Percentiles rank a stretch among this genome's conserved stretches.
phyloP scores from a whole-genome alignment of 2,888 invertebrate genomes.

The Crioceris asparagi region DNA sequence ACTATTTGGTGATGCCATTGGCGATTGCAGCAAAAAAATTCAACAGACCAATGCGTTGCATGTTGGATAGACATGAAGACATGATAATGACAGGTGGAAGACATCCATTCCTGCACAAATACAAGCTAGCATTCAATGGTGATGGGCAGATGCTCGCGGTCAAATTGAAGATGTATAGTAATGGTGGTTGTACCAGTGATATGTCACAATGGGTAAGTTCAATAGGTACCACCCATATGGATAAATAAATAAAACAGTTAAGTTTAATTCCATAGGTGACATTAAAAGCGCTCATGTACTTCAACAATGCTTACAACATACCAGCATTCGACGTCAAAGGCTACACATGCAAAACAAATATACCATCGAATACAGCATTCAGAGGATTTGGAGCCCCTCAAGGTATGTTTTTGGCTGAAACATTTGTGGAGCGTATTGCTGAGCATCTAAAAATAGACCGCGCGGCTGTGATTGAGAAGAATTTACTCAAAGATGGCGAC shows the following conservation, averaged over 20 bases:
- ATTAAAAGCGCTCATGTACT: conserved; percentile 73
- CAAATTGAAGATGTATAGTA: conserved; percentile 63
- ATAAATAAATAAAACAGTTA: too few relatives aligned
- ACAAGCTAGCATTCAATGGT: conserved; percentile 69
- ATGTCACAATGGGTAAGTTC: conserved; percentile 65
- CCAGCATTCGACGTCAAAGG: conserved; percentile 62
- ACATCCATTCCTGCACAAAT: conserved; percentile 79
- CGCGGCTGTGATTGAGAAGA: conserved; percentile 56
- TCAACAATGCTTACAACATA: conserved; percentile 74
- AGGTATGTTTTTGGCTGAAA: conserved; percentile 79
- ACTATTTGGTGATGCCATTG: conserved; percentile 57
- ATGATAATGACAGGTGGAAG: conserved; percentile 82
- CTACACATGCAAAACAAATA: conserved; percentile 74
- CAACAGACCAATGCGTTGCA: conserved; percentile 59
- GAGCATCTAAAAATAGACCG: conserved; percentile 52
- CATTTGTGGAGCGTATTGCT: conserved; percentile 67
- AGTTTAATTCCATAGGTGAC: too few relatives aligned
- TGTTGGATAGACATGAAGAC: conserved; percentile 90
- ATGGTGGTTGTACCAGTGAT: conserved; percentile 76
- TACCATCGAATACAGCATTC: conserved; percentile 88
- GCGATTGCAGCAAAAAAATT: conserved; percentile 74
- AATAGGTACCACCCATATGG: conserved; percentile 71
- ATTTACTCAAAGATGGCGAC: conserved; percentile 72
- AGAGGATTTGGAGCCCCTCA: conserved; percentile 88
- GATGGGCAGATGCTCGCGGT: conserved; percentile 67